A percentile compares a stretch with the other conserved stretches of the same genome.
Conservation (phyloP, 2,113 vertebrate species). For the Cynopterus brachyotis region DNA sequence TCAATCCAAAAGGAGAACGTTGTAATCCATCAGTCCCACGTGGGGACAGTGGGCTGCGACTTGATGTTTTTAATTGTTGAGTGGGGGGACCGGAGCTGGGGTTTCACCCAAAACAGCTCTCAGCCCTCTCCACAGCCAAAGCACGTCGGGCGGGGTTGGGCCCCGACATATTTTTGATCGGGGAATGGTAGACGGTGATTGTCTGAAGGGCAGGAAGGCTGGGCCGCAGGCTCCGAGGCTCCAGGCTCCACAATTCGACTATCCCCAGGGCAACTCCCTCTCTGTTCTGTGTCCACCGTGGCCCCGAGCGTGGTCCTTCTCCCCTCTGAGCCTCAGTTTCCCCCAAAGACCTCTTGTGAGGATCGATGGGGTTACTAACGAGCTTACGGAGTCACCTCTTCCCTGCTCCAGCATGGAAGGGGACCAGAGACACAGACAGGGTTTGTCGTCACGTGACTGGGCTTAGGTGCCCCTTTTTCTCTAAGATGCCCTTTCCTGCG, state of each 20-base stretch:
- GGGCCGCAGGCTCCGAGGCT: not conserved
- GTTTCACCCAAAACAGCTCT: not conserved
- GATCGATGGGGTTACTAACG: fast-evolving
- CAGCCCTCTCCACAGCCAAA: fast-evolving
- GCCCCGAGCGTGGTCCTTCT: not conserved
- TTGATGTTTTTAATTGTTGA: not conserved
- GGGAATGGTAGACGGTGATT: too few species aligned
- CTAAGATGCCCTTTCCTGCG: too few species aligned
- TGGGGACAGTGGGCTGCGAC: slow-evolving; percentile 59
- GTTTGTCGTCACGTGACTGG: fast-evolving
- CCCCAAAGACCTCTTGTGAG: not conserved
- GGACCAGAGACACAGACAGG: not conserved
- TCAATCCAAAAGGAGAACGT: slow-evolving; percentile 74
- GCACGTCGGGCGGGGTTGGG: fast-evolving
- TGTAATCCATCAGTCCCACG: slow-evolving; percentile 74
- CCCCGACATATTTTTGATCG: not conserved
- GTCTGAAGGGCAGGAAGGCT: not conserved
- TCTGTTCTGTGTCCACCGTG: not conserved
- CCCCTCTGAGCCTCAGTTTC: not conserved
- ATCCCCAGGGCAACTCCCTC: not conserved
- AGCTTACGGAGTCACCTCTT: not conserved
- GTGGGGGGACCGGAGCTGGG: not conserved
- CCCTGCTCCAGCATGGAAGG: not conserved
- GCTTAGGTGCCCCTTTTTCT: not conserved
- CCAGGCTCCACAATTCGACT: not conserved